Evolutionary conservation across 1,140 invertebrate genomes (phyloP), one percentile per base, ranked within the genome.

Genomic region (Rhizoglyphus robini): DNA sequence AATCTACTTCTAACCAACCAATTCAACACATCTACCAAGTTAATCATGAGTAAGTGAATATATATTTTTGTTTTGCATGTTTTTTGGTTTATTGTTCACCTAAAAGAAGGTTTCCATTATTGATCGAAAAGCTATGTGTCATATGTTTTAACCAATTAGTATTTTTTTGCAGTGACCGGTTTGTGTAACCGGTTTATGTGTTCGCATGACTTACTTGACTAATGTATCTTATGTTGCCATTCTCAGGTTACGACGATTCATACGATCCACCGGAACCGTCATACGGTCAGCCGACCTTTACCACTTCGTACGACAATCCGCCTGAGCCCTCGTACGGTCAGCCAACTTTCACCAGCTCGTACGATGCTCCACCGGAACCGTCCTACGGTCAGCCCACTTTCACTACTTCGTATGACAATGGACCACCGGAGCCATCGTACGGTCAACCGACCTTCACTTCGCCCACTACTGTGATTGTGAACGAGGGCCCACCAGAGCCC

Each of bases 161-260:
- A n/a, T n/a, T n/a, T n/a, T n/a, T n/a, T n/a, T n/a, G n/a, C n/a
- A n/a, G n/a, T n/a, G n/a, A n/a, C n/a, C n/a, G n/a, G n/a, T n/a
- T n/a, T n/a, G n/a, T n/a, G n/a, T n/a, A n/a, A n/a, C n/a, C n/a
- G n/a, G n/a, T n/a, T n/a, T n/a, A n/a, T n/a, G n/a, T n/a, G n/a
- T n/a, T n/a, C n/a, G n/a, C n/a, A n/a, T n/a, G n/a, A n/a, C n/a
- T n/a, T n/a, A n/a, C n/a, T n/a, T n/a, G n/a, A n/a, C n/a, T n/a
- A n/a, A n/a, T n/a, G n/a, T n/a, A n/a, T n/a, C n/a, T n/a, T n/a
- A n/a, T n/a, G n/a, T n/a, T n/a, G n/a, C n/a, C n/a, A n/a, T n/a
- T n/a, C n/a, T n/a, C 20, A 54, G 51, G 51, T 32, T 54, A 54
- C 51, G 51, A 54, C 51, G 51, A 54, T 32, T 23, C 51, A 32